Base-by-base conservation (phyloP, 2,113 vertebrate genomes). In the Phycodurus eques region DNA sequence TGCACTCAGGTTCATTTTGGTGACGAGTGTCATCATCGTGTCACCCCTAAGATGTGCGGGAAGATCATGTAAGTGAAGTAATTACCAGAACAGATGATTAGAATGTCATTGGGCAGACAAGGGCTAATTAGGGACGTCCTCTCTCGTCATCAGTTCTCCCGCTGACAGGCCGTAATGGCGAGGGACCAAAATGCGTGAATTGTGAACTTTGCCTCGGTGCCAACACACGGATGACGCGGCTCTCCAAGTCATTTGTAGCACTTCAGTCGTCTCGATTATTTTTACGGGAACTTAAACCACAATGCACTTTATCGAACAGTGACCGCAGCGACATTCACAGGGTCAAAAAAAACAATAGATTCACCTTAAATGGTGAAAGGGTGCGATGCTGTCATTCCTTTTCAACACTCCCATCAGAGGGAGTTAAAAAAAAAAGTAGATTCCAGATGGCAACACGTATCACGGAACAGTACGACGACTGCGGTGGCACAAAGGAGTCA, bases 31-130 rank as follows among this genome's bases (percentile, higher is more conserved):
- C 67, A 65, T 87, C 75, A 31, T 80, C 13, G 31, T 15, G 86
- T 89, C 89, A 84, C 64, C 44, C 83, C 42, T 77, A 82, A 88
- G 82, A 83, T 68, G 75, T 80, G 77, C 35, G 7, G 68, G 66
- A 72, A 79, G 82, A 89, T 87, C 74, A 72, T 90, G 75, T 89
- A 90, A 88, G 84, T 81, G 76, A 87, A 86, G 89, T 92, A 91
- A 92, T 92, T 92, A 92, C 89, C 88, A 81, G 85, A 89, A 81
- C 85, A 89, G 87, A 84, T 91, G 91, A 93, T 92, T 91, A 92
- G 84, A 86, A 91, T 93, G 90, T 92, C 90, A 91, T 89, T 81
- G 78, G 74, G 73, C 82, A 90, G 91, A 91, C 91, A 87, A 59
- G 87, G 86, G 83, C 88, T 92, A 93, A 93, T 93, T 93, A 92